Conservation (phyloP, 1,140 invertebrate genomes). For the Apocrypta bakeri region DNA sequence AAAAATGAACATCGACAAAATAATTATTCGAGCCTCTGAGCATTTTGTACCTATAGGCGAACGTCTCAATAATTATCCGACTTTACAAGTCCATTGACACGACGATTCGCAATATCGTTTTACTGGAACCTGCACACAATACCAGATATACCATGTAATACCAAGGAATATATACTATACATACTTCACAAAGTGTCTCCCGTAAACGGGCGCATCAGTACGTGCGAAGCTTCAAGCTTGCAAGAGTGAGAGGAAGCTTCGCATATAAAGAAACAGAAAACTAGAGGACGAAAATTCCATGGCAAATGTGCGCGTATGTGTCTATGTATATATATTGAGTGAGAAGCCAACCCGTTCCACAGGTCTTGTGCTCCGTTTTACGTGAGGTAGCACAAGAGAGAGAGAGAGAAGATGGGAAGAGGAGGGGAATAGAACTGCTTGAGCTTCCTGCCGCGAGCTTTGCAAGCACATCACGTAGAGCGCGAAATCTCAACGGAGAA, state of each 20-base stretch:
- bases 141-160: too few species aligned
- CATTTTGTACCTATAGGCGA: background rate
- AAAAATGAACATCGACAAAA: background rate
- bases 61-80: background rate
- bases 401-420: background rate
- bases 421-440: background rate
- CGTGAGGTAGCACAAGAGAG: background rate
- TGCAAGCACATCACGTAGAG: conserved; percentile 59
- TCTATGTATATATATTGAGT: background rate
- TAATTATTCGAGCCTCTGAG: background rate
- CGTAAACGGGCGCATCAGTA: background rate
- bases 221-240: background rate
- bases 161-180: too few species aligned
- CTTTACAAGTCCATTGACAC: background rate
- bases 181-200: background rate
- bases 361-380: background rate
- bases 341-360: background rate
- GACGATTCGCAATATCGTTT: background rate
- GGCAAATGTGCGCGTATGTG: background rate
- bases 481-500: conserved; percentile 60
- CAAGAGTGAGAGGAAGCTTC: too few species aligned
- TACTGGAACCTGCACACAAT: too few species aligned
- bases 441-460: conserved; percentile 28
- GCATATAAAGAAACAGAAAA: conserved; percentile 18
- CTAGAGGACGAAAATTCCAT: background rate